A percentile compares a stretch with the other conserved stretches of the same genome.
Evolutionary conservation across 1,140 invertebrate species (phyloP).

Genomic region (Drosophila nannoptera): DNA sequence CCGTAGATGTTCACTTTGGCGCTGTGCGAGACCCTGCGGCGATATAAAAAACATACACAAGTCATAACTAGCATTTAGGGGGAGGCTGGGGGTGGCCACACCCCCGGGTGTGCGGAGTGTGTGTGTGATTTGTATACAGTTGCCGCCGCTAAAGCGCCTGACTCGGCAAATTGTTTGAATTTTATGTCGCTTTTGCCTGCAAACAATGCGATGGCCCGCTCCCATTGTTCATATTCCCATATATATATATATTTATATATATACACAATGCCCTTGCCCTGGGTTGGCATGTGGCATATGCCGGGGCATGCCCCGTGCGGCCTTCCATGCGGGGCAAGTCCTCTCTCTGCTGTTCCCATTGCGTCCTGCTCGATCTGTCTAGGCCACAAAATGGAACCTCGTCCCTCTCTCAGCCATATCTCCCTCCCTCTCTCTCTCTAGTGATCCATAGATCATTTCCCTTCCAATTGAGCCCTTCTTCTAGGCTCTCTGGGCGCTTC

Average conservation of each 20-base stretch:
- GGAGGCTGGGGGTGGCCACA: background rate
- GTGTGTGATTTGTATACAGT: constrained; percentile 29
- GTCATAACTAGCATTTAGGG: constrained; percentile 42
- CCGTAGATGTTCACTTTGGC: constrained; percentile 95
- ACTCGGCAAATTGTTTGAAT: constrained; percentile 72
- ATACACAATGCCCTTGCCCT: no score
- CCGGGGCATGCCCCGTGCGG: no score
- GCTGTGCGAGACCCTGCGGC: constrained; percentile 84
- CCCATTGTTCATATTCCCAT: constrained; percentile 35
- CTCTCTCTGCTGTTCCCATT: background rate
- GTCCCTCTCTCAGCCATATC: no score
- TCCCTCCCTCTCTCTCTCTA: no score
- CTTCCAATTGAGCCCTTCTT: no score
- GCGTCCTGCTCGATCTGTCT: no score
- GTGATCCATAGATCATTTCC: no score
- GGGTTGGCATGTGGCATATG: constrained; percentile 2
- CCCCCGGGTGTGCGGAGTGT: no score
- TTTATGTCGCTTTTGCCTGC: constrained; percentile 72
- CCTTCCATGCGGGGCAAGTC: background rate
- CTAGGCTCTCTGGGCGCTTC: no score
- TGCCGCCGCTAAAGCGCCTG: constrained; percentile 56
- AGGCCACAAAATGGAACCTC: no score
- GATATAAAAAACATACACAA: constrained; percentile 44
- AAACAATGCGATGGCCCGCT: constrained; percentile 66
- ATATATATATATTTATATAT: no score